Conservation (phyloP, 2,888 invertebrate genomes). For the Ernsta delagoae region DNA sequence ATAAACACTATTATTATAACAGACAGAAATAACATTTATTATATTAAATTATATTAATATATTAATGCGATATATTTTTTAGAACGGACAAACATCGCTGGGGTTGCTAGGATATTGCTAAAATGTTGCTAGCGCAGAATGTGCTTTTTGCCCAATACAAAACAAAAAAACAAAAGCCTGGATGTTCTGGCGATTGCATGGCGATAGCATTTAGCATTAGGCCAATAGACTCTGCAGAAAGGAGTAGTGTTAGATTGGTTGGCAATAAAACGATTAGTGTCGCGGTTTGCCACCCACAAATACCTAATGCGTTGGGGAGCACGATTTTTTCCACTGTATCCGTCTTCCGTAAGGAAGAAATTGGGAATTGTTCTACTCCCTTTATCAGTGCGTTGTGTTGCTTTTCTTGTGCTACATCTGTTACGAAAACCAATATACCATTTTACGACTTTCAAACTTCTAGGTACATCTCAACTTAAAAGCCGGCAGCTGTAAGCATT, state of each 20-base stretch:
- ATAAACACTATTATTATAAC: no score
- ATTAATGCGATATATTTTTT: not conserved
- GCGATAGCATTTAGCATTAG: not conserved
- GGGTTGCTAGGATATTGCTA: not conserved
- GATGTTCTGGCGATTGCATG: not conserved
- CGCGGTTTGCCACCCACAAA: slow-evolving; percentile 41
- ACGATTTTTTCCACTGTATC: slow-evolving; percentile 93
- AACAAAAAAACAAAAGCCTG: not conserved
- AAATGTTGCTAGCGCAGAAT: not conserved
- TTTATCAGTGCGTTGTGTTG: slow-evolving; percentile 91
- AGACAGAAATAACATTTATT: no score
- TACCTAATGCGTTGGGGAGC: slow-evolving; percentile 94
- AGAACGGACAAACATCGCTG: not conserved
- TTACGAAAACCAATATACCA: slow-evolving; percentile 55
- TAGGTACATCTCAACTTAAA: not conserved
- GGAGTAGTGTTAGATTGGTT: slow-evolving; percentile 8
- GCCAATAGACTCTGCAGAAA: not conserved
- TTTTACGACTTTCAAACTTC: not conserved
- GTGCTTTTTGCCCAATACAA: not conserved
- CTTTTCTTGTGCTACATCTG: slow-evolving; percentile 90
- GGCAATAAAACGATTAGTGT: slow-evolving; percentile 45
- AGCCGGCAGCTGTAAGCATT: no score
- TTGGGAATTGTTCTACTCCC: slow-evolving; percentile 91
- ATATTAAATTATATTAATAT: no score
- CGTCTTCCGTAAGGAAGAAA: slow-evolving; percentile 90